Conservation (phyloP, 2,113 vertebrate species). For the Aphyosemion australe region DNA sequence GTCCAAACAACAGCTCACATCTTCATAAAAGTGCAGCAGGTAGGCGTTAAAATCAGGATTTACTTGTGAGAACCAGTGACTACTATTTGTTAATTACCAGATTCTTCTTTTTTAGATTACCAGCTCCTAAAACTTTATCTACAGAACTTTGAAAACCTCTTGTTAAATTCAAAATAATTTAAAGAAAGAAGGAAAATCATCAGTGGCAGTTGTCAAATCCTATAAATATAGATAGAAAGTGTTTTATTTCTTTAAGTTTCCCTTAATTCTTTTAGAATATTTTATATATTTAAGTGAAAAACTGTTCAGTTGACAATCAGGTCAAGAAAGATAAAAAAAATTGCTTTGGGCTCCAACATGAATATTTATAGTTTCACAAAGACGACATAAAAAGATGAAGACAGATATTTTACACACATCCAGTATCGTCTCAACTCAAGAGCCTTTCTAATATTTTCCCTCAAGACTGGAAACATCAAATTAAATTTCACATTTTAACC, state of each 20-base stretch:
- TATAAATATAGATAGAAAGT: no score
- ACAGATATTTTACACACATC: background rate
- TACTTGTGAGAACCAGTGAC: no score
- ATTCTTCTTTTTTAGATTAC: background rate
- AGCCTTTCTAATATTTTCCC: background rate
- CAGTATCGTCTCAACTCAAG: background rate
- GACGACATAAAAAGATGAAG: background rate
- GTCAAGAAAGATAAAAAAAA: background rate
- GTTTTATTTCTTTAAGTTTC: no score
- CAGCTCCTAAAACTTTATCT: background rate
- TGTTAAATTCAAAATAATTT: no score
- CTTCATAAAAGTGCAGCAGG: constrained; percentile 20
- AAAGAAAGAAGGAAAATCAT: no score
- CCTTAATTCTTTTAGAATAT: no score
- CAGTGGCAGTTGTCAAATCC: no score
- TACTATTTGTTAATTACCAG: no score
- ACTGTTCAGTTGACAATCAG: no score
- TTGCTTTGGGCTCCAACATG: background rate
- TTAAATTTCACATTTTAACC: no score
- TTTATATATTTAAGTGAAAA: no score
- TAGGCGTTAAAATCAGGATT: constrained; percentile 11
- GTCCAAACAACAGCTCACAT: constrained; percentile 32
- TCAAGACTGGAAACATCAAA: background rate
- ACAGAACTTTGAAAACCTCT: no score
- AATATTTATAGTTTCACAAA: background rate